These are phyloP conservation scores for Fistularia commersonii DNA, from an alignment of 2,797 vertebrate species.

Conservation along the genomic window DNA sequence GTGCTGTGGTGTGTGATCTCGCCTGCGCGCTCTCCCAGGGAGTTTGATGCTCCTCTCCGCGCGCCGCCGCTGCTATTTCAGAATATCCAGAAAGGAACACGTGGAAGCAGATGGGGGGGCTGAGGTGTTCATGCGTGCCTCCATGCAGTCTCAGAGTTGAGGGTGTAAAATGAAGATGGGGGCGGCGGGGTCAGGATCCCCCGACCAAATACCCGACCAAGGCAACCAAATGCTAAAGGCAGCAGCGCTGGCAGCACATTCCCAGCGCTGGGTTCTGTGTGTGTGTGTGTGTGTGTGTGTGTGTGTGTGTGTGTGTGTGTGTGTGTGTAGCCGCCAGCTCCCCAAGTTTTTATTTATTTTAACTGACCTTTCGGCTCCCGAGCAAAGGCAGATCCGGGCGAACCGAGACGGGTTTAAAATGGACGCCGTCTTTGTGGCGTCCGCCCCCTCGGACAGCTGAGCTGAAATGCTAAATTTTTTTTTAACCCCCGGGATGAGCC, in stretches of 20 bases:
- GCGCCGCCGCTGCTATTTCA: too few species aligned
- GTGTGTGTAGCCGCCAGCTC: too few species aligned
- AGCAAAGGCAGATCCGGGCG: slow-evolving; percentile 64
- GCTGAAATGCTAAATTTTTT: slow-evolving; percentile 50
- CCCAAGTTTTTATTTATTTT: slow-evolving; percentile 75
- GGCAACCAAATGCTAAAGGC: slow-evolving; percentile 67
- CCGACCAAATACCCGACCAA: too few species aligned
- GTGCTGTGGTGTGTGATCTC: slow-evolving; percentile 41
- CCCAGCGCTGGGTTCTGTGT: slow-evolving; percentile 54
- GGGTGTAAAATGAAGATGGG: too few species aligned
- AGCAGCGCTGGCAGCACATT: slow-evolving; percentile 63
- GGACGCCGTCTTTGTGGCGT: slow-evolving; percentile 60
- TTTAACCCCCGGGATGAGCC: slow-evolving; percentile 56
- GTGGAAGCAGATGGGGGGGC: too few species aligned
- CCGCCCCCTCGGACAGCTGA: slow-evolving; percentile 54
- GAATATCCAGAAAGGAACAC: too few species aligned
- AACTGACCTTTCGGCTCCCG: slow-evolving; percentile 68
- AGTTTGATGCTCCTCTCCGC: too few species aligned
- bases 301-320: too few species aligned
- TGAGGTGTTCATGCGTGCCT: too few species aligned
- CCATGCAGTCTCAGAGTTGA: too few species aligned
- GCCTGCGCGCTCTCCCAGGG: slow-evolving; percentile 36
- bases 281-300: too few species aligned
- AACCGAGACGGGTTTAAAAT: slow-evolving; percentile 67
- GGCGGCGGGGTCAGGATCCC: too few species aligned